Base-by-base conservation (phyloP, 2,113 vertebrate genomes). In the Psettodes erumei region DNA sequence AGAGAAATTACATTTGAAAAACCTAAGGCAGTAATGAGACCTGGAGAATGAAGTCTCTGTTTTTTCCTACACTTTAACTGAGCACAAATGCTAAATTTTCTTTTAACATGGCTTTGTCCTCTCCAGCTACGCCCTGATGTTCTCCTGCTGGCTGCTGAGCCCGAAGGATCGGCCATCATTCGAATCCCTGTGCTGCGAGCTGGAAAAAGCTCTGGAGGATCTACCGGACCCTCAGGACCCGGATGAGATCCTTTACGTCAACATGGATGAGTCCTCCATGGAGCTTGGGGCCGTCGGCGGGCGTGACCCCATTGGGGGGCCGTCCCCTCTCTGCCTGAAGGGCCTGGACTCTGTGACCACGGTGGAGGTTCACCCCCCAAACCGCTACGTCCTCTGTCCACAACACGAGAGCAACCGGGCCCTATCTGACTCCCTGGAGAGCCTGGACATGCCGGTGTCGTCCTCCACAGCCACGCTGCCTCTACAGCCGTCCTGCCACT, bases 231-330 rank as follows among this genome's bases (percentile, higher is more conserved):
- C 91, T 11, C 95, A 96, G 86, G 96, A 95, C 55, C 94, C 96
- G 0, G 95, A 97, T 0, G 96, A 97, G 91, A 97, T 97, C 88
- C 94, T 97, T 27, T 97, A 97, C 0, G 96, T 97, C 83, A 97
- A 97, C 90, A 97, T 98, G 96, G 96, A 97, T 38, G 95, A 96
- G 67, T 93, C 94, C 0, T 77, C 77, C 10, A 76, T 82, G 37
- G 93, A 94, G 82, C 85, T 90, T 4, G 83, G 91, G 27, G 87
- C 92, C 3, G 80, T 95, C 27, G 82, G 88, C 2, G 96, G 96
- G 4, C 93, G 95, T 0, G 94, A 95, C 1, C 91, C 90, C 19
- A 9, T 55, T 32, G 90, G 59, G 71, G 91, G 51, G 0, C 16
- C 83, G 0, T 53, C 88, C 2, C 92, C 85, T 42, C 81, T 88